phyloP scores from a whole-genome alignment of 2,113 vertebrate genomes.

The Triplophysa siluroides region DNA sequence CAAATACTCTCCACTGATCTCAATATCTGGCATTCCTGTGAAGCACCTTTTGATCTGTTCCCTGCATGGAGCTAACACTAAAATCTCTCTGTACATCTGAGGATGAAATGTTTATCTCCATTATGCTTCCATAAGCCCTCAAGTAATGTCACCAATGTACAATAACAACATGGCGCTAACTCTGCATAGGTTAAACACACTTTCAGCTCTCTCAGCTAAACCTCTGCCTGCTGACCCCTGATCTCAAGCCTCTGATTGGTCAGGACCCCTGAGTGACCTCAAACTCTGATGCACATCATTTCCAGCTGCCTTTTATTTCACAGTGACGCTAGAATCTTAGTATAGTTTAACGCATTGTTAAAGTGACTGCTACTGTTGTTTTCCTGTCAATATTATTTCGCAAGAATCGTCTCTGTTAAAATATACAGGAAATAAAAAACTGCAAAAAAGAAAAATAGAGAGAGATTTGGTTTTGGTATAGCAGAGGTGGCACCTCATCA shows the following conservation, averaged over 20 bases:
- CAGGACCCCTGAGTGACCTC: constrained; percentile 65
- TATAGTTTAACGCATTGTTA: background rate
- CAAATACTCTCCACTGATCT: background rate
- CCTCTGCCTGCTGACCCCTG: constrained; percentile 55
- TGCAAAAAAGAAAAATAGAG: constrained; percentile 41
- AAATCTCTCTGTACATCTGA: background rate
- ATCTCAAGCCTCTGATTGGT: constrained; percentile 59
- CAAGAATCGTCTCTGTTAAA: background rate
- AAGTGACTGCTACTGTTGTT: too few species aligned
- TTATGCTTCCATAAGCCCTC: constrained; percentile 26
- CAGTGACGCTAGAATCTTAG: constrained; percentile 65
- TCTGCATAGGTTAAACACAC: constrained; percentile 17
- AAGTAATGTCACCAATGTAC: constrained; percentile 12
- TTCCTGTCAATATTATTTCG: too few species aligned
- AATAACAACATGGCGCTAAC: background rate
- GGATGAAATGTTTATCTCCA: constrained; percentile 53
- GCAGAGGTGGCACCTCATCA: background rate
- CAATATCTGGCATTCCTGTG: background rate
- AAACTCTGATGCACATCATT: constrained; percentile 58
- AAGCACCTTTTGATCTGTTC: constrained; percentile 1
- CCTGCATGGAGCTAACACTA: background rate
- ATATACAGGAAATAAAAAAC: constrained; percentile 17
- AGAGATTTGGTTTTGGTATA: constrained; percentile 28
- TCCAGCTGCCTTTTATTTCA: constrained; percentile 68
- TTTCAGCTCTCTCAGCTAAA: constrained; percentile 54